Conservation (phyloP, 1,140 invertebrate species). For the Atta cephalotes region DNA sequence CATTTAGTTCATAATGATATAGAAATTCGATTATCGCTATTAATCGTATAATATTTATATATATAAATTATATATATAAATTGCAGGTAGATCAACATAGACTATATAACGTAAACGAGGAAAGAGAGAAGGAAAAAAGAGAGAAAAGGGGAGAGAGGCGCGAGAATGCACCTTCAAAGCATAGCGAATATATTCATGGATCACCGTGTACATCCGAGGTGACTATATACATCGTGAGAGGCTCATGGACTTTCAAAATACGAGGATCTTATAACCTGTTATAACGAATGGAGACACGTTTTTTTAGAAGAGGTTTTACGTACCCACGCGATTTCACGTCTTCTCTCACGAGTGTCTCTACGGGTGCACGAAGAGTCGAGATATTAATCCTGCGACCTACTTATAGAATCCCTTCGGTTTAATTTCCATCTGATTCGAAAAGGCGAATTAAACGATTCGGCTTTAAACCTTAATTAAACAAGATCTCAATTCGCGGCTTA, state of each 20-base stretch:
- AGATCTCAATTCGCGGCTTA: neutral
- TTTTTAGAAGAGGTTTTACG: constrained; percentile 48
- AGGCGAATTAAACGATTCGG: neutral
- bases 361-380: neutral
- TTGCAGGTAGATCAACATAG: neutral
- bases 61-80: neutral
- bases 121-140: neutral
- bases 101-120: neutral
- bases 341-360: neutral
- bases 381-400: neutral
- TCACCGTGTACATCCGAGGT: constrained; percentile 28
- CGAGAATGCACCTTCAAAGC: neutral
- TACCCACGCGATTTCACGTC: constrained; percentile 39
- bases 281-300: constrained; percentile 66
- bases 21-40: neutral
- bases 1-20: neutral
- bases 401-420: neutral
- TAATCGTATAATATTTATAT: neutral
- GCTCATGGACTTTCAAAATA: neutral
- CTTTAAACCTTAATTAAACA: neutral
- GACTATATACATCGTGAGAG: neutral
- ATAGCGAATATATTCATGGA: neutral
- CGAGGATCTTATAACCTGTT: constrained; percentile 61
- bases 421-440: neutral
- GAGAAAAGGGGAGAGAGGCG: neutral